Evolutionary conservation across 1,140 invertebrate species (phyloP).

Genomic region (Drosophila biarmipes): DNA sequence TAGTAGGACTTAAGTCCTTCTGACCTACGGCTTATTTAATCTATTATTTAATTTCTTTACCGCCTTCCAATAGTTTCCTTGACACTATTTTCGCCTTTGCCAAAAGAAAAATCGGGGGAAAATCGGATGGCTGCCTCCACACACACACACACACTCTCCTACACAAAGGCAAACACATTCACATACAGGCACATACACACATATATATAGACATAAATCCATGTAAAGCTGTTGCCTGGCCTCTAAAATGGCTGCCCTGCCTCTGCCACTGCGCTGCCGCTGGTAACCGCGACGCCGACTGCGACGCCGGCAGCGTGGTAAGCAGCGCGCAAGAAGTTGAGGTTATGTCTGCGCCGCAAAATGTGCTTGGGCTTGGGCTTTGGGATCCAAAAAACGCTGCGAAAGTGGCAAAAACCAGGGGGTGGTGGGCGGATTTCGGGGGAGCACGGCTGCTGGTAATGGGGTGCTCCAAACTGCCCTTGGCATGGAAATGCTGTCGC

Average conservation of each 20-base stretch:
- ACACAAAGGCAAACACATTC: slow-evolving; percentile 1
- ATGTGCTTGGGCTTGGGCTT: slow-evolving; percentile 71
- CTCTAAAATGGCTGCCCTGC: slow-evolving; percentile 79
- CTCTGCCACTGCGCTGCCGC: slow-evolving; percentile 27
- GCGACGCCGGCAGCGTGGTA: slow-evolving; percentile 72
- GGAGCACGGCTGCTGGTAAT: not conserved
- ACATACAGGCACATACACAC: not conserved
- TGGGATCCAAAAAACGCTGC: slow-evolving; percentile 40
- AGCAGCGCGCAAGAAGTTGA: slow-evolving; percentile 82
- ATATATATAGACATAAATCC: slow-evolving; percentile 66
- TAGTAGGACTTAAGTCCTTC: not conserved
- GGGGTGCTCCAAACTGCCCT: slow-evolving; percentile 32
- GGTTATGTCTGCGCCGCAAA: slow-evolving; percentile 80
- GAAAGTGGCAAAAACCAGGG: slow-evolving; percentile 1
- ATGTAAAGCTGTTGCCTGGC: slow-evolving; percentile 78
- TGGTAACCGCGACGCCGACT: slow-evolving; percentile 53
- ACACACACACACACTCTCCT: slow-evolving; percentile 13
- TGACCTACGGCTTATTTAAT: slow-evolving; percentile 30
- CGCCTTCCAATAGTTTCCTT: slow-evolving; percentile 49
- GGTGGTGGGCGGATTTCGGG: not conserved
- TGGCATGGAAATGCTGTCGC: slow-evolving; percentile 43
- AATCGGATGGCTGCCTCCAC: slow-evolving; percentile 27
- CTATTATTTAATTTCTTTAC: slow-evolving; percentile 30
- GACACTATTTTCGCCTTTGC: slow-evolving; percentile 52
- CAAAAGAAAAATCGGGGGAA: slow-evolving; percentile 38